Conservation (phyloP, 2,113 vertebrate genomes). For the Lepidothrix coronata region DNA sequence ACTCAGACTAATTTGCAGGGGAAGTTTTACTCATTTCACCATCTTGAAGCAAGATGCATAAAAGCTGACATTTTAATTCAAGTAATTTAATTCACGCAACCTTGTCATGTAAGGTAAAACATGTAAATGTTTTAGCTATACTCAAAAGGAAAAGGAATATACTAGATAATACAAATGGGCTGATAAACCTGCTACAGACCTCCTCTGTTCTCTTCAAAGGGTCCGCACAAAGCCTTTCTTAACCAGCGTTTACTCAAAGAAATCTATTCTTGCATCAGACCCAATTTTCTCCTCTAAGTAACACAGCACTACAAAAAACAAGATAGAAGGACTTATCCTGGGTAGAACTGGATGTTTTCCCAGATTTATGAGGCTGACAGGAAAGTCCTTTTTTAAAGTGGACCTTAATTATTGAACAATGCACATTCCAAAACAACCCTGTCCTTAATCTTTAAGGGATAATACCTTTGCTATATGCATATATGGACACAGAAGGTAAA, state of each 20-base stretch:
- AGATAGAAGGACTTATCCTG: neutral
- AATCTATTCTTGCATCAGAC: accelerated
- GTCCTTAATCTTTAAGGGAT: neutral
- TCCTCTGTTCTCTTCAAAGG: neutral
- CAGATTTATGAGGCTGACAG: neutral
- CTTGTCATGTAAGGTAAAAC: neutral
- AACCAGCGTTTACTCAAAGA: neutral
- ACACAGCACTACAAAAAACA: neutral
- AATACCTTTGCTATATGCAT: neutral
- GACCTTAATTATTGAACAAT: slow-evolving; percentile 21
- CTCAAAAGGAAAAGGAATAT: neutral
- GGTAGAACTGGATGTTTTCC: neutral
- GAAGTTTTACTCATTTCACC: neutral
- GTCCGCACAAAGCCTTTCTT: neutral
- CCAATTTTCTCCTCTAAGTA: neutral
- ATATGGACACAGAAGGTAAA: neutral
- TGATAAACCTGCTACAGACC: neutral
- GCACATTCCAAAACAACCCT: neutral
- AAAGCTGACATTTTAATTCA: neutral
- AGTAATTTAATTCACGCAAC: neutral
- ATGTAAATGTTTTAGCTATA: neutral
- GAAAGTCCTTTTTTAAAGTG: neutral
- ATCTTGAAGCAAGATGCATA: neutral
- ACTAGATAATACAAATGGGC: neutral
- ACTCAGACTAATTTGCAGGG: neutral